Conservation (phyloP, 2,113 vertebrate species). For the Gracilinanus agilis region DNA sequence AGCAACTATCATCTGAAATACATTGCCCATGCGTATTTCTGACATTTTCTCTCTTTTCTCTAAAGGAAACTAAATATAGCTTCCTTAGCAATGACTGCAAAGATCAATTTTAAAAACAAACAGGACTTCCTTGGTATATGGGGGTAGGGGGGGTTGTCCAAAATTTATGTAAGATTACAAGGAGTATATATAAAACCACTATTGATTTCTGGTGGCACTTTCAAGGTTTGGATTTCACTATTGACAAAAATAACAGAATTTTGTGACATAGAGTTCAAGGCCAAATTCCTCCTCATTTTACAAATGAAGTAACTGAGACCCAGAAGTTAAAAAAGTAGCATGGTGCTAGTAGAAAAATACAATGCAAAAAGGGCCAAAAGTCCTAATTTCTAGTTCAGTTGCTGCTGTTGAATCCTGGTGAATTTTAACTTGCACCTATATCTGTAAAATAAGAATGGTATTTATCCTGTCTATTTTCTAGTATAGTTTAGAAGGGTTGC, state of each 20-base stretch:
- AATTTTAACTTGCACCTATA: not conserved
- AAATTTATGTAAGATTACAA: not conserved
- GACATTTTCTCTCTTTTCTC: conserved; percentile 40
- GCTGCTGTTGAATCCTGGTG: not conserved
- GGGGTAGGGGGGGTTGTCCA: not conserved
- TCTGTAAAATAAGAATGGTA: not conserved
- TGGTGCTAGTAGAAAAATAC: not conserved
- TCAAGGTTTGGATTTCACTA: not conserved
- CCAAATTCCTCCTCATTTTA: not conserved
- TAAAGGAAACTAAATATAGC: conserved; percentile 41
- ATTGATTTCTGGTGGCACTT: not conserved
- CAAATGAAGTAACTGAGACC: not conserved
- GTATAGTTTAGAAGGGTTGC: not conserved
- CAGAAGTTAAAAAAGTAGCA: not conserved
- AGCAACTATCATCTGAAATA: conserved; percentile 4
- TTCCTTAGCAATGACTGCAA: not conserved
- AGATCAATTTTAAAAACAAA: conserved; percentile 8
- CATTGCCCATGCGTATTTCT: not conserved
- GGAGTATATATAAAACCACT: not conserved
- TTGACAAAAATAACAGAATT: not conserved
- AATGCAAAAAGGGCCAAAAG: not conserved
- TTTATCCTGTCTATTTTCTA: not conserved
- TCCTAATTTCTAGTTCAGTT: not conserved
- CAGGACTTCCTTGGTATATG: not conserved
- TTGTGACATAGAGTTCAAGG: not conserved